Conservation (phyloP, 2,888 invertebrate species). For the Ectemnius lituratus region DNA sequence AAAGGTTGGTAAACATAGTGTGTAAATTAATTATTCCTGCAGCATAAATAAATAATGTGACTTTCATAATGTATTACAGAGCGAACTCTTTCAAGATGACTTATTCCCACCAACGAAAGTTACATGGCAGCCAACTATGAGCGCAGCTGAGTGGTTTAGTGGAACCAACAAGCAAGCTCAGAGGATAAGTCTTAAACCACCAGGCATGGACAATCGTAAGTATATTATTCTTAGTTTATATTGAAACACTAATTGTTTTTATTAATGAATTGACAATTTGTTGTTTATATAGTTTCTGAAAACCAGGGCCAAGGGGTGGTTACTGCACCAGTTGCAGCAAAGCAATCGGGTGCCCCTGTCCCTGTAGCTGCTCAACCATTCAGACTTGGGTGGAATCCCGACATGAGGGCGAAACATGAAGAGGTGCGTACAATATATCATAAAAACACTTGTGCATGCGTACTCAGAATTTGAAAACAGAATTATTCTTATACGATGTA, state of each 20-base stretch:
- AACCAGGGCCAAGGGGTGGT: slow-evolving; percentile 78
- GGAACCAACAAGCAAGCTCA: slow-evolving; percentile 82
- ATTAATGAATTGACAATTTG: slow-evolving; percentile 9
- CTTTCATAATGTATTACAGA: slow-evolving; percentile 79
- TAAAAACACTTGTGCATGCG: not conserved
- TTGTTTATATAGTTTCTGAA: slow-evolving; percentile 76
- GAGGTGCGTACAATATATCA: slow-evolving; percentile 69
- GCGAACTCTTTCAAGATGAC: slow-evolving; percentile 98
- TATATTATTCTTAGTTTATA: slow-evolving; percentile 47
- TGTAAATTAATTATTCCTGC: not conserved
- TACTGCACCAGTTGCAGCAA: slow-evolving; percentile 74
- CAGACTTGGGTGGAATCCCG: slow-evolving; percentile 79
- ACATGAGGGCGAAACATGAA: slow-evolving; percentile 79
- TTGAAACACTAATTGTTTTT: not conserved
- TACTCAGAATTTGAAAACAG: not conserved
- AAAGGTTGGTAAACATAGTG: slow-evolving; percentile 82
- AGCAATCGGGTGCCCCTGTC: slow-evolving; percentile 78
- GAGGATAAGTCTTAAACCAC: slow-evolving; percentile 88
- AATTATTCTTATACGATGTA: not conserved
- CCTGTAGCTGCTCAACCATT: slow-evolving; percentile 78
- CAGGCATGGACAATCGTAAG: slow-evolving; percentile 92
- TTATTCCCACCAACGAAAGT: slow-evolving; percentile 95
- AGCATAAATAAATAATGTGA: not conserved
- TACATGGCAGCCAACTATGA: slow-evolving; percentile 89
- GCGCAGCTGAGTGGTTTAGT: slow-evolving; percentile 88